Evolutionary conservation across 2,797 vertebrate genomes (phyloP).

Genomic region (Linurgus olivaceus): DNA sequence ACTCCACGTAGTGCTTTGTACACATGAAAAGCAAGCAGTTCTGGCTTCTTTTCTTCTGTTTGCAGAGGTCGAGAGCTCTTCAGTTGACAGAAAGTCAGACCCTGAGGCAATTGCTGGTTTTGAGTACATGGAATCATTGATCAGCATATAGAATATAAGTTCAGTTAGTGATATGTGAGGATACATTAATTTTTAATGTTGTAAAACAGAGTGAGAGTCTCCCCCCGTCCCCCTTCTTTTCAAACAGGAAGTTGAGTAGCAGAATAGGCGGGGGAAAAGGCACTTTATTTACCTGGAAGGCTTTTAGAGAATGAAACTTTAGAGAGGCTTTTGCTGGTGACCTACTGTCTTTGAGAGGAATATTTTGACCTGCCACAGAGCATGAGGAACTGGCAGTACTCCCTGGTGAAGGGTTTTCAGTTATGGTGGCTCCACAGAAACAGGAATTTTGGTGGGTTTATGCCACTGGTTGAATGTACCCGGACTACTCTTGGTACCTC

Average conservation of each 20-base stretch:
- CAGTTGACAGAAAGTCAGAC: neutral
- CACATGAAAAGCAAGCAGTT: neutral
- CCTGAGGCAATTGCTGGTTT: neutral
- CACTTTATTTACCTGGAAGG: neutral
- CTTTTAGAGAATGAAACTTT: neutral
- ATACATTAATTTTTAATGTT: neutral
- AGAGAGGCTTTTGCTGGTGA: neutral
- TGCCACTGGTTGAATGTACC: neutral
- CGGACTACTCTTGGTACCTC: neutral
- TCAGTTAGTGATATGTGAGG: neutral
- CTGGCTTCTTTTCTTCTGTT: neutral
- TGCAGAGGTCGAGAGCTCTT: neutral
- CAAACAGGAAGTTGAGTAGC: neutral
- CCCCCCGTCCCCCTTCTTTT: neutral
- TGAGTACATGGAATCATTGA: neutral
- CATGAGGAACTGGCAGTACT: neutral
- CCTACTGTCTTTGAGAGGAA: neutral
- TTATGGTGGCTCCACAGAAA: neutral
- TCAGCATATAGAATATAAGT: neutral
- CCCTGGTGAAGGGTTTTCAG: neutral
- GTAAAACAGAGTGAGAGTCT: neutral
- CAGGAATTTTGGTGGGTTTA: neutral
- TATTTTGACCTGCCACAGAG: neutral
- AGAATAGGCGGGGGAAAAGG: neutral
- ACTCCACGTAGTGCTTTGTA: neutral